Base-by-base conservation (phyloP, 1,140 invertebrate species). In the Solenopsis fugax region DNA sequence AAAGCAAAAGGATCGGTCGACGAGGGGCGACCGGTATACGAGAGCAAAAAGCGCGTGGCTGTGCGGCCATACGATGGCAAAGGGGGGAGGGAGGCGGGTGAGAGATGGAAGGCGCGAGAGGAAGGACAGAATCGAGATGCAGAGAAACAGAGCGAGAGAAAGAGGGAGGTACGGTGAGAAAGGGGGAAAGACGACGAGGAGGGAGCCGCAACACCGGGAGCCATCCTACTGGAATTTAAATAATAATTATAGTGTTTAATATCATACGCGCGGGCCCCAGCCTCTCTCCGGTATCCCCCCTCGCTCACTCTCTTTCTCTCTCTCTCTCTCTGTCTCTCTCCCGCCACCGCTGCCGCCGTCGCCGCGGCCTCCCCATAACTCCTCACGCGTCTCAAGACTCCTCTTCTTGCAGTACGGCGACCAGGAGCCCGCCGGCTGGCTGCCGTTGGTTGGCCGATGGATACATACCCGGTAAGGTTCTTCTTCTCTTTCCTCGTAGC, bases 241-340 rank as follows among this genome's bases (percentile, higher is more conserved):
- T 95, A 95, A 95, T 95, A 95, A 95, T 95, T 95, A 95, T 95
- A 95, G 94, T 95, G 93, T 95, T 95, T 95, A 95, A 95, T 95
- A 95, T 95, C 93, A 95, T 95, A 95, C 91, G 91, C 93, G 87
- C 90, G 91, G 84, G 88, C 84, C 91, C 90, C 87, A 84, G 84
- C 85, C 62, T 90, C 90, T 90, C 89, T 87, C 65, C 62, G 58
- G 60, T 58, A 41, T 64, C 21, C 52, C 84, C 50, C 34, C 48
- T 21, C 34, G 4, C 58, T 29, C 41, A 37, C 34, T 62, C 50
- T 45, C 54, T 62, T 34, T 18, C 7, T 41, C 58, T 16, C 45
- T 58, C 54, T 56, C 5, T 56, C 87, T 90, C 87, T 34, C 41
- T 16, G 54, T n/a, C 60, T 41, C 52, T 62, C 60, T 18, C 48